A percentile compares a stretch with the other conserved stretches of the same genome.
Conservation (phyloP, 2,888 invertebrate genomes). For the Drosophila melanocephala region DNA sequence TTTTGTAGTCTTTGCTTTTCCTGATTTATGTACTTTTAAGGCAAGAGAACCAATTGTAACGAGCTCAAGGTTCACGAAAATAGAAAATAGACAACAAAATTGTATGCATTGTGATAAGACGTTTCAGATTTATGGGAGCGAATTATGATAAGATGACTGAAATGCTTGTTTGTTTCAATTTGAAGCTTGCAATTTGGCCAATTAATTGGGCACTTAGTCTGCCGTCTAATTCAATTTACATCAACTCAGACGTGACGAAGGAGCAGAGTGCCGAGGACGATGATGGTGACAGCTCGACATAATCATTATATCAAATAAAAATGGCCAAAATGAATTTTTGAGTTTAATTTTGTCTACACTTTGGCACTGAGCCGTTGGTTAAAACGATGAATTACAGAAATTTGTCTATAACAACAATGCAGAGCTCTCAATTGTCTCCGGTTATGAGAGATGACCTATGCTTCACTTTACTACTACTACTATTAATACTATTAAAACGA, state of each 20-base stretch:
- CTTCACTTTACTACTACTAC: conserved; percentile 21
- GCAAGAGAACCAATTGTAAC: conserved; percentile 8
- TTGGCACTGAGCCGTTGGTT: conserved; percentile 5
- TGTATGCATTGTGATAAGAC: background rate
- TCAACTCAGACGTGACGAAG: background rate
- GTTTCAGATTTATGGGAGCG: conserved; percentile 13
- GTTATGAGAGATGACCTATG: conserved; percentile 57
- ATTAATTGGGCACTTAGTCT: conserved; percentile 44
- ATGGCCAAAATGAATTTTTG: conserved; percentile 27
- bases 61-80: conserved; percentile 6
- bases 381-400: conserved; percentile 45
- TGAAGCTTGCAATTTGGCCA: conserved; percentile 26
- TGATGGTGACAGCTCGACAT: background rate
- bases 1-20: conserved; percentile 8
- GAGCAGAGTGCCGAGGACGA: background rate
- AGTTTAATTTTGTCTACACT: conserved; percentile 16
- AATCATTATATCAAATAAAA: conserved; percentile 33
- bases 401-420: conserved; percentile 55
- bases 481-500: conserved; percentile 6
- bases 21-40: conserved; percentile 33
- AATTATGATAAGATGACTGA: conserved; percentile 17
- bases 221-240: conserved; percentile 28
- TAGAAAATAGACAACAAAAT: conserved; percentile 5
- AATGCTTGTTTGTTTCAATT: conserved; percentile 28
- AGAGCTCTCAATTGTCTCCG: conserved; percentile 62